Conservation (phyloP, 2,797 vertebrate species). For the Myiotriccus ornatus region DNA sequence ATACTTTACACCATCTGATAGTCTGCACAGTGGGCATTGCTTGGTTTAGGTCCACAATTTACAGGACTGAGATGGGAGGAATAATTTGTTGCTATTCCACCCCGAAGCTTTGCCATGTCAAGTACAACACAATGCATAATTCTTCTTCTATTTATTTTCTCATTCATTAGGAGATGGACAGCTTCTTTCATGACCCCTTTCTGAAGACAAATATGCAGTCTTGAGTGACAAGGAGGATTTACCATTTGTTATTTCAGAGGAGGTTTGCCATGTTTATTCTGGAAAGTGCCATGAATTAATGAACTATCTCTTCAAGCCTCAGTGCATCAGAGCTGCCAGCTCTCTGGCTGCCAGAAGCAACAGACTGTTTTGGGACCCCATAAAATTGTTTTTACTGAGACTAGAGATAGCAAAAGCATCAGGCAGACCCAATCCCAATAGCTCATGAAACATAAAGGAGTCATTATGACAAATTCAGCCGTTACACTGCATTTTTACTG, state of each 20-base stretch:
- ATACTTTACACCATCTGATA: neutral
- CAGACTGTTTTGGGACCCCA: slow-evolving; percentile 47
- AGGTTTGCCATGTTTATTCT: slow-evolving; percentile 66
- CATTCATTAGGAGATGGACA: slow-evolving; percentile 29
- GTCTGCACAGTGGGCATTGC: neutral
- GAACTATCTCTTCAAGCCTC: slow-evolving; percentile 64
- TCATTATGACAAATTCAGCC: slow-evolving; percentile 9
- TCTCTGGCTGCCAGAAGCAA: slow-evolving; percentile 54
- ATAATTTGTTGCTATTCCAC: slow-evolving; percentile 4
- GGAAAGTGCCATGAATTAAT: slow-evolving; percentile 68
- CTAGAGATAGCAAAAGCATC: slow-evolving; percentile 51
- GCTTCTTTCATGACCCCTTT: slow-evolving; percentile 9
- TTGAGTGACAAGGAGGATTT: slow-evolving; percentile 59
- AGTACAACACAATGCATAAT: slow-evolving; percentile 8
- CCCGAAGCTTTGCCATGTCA: neutral
- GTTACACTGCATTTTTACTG: neutral
- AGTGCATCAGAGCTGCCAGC: slow-evolving; percentile 35
- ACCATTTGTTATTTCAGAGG: slow-evolving; percentile 57
- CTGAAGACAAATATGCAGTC: slow-evolving; percentile 36
- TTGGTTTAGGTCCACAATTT: neutral
- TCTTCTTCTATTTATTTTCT: slow-evolving; percentile 54
- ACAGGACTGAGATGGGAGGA: neutral
- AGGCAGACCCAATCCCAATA: neutral
- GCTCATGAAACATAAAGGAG: slow-evolving; percentile 39
- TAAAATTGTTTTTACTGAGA: slow-evolving; percentile 57